These are phyloP conservation scores for Cancer borealis DNA, from an alignment of 2,888 invertebrate genomes.

Conservation along the genomic window DNA sequence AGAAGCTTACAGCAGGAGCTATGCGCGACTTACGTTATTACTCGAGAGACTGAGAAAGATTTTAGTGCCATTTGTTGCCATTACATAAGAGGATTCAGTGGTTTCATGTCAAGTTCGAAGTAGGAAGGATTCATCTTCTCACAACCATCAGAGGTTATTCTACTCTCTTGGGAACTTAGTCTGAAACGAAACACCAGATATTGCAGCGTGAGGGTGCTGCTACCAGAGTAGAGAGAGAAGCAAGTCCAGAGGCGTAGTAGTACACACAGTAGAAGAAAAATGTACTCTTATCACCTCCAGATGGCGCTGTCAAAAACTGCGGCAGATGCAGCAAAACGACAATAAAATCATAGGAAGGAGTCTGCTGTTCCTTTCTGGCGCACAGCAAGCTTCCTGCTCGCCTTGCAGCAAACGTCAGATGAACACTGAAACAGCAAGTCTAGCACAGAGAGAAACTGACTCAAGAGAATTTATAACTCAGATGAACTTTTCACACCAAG, in stretches of 20 bases:
- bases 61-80: neutral
- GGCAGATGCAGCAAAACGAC: neutral
- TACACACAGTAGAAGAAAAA: neutral
- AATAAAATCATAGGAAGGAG: neutral
- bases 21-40: neutral
- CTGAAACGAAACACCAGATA: neutral
- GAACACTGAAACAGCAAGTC: neutral
- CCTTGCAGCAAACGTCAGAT: neutral
- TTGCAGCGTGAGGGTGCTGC: neutral
- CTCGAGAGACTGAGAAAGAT: neutral
- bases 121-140: neutral
- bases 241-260: neutral
- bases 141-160: slow-evolving; percentile 6
- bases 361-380: neutral
- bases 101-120: neutral
- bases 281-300: neutral
- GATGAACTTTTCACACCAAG: neutral
- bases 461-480: neutral
- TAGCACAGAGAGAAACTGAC: slow-evolving; percentile 17
- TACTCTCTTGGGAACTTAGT: neutral
- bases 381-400: neutral
- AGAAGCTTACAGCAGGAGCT: neutral
- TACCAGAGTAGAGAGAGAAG: neutral
- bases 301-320: slow-evolving; percentile 7
- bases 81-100: neutral